phyloP scores from a whole-genome alignment of 1,140 invertebrate species.

The Sminthurinus signatus region DNA sequence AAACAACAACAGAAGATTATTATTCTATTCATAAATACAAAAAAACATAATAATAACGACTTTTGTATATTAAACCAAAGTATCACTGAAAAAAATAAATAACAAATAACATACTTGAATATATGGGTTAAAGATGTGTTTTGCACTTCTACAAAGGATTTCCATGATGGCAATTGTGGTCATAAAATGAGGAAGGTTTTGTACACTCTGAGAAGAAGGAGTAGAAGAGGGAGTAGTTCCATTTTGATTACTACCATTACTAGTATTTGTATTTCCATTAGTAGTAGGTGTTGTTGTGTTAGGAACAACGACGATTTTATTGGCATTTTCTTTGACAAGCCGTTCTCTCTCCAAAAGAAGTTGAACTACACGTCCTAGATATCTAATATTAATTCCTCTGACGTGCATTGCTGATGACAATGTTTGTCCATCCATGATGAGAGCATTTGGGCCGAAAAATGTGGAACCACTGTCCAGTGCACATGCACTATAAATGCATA shows the following conservation, averaged over 20 bases:
- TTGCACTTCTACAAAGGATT: conserved; percentile 76
- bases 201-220: conserved; percentile 58
- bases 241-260: conserved; percentile 11
- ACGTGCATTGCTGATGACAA: conserved; percentile 88
- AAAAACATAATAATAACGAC: too few species aligned
- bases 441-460: conserved; percentile 40
- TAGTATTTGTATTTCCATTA: not conserved
- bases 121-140: conserved; percentile 88
- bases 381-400: conserved; percentile 93
- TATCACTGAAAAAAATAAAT: conserved; percentile 11
- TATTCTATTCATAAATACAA: too few species aligned
- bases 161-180: conserved; percentile 81
- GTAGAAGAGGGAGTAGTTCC: conserved; percentile 46
- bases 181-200: conserved; percentile 73
- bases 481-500: conserved; percentile 28
- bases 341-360: conserved; percentile 33
- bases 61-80: too few species aligned
- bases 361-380: conserved; percentile 60
- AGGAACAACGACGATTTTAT: conserved; percentile 14
- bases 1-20: too few species aligned
- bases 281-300: not conserved
- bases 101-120: conserved; percentile 60
- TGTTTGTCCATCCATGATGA: conserved; percentile 80
- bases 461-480: conserved; percentile 40
- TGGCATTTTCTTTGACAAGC: conserved; percentile 18